Percentiles rank a stretch among this genome's conserved stretches.
Conservation (phyloP, 2,797 vertebrate species). For the Acanthurus lineatus region DNA sequence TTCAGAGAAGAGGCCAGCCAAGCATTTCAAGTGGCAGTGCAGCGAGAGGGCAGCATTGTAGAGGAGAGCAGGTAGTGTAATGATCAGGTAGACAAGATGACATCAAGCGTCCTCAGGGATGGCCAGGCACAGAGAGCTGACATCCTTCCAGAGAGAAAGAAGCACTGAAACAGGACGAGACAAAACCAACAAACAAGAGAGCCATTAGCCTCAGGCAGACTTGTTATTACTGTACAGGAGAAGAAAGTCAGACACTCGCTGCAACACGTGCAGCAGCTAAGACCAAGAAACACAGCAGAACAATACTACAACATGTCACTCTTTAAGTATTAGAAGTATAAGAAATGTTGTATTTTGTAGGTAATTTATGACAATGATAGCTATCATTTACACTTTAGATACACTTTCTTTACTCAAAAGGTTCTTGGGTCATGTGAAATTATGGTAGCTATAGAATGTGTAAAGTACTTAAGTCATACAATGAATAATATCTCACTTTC, state of each 20-base stretch:
- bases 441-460: slow-evolving; percentile 5
- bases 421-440: background rate
- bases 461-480: background rate
- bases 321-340: background rate
- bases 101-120: slow-evolving; percentile 81
- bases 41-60: slow-evolving; percentile 75
- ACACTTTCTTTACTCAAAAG: background rate
- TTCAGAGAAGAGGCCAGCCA: slow-evolving; percentile 80
- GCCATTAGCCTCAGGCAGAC: slow-evolving; percentile 60
- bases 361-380: background rate
- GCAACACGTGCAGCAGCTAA: slow-evolving; percentile 14
- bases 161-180: slow-evolving; percentile 71
- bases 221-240: slow-evolving; percentile 55
- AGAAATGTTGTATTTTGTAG: background rate
- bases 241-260: slow-evolving; percentile 31
- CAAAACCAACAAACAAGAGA: slow-evolving; percentile 78
- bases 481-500: background rate
- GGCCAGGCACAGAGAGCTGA: slow-evolving; percentile 65
- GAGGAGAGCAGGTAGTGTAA: slow-evolving; percentile 79
- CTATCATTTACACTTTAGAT: background rate
- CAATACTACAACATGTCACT: background rate
- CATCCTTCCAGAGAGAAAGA: slow-evolving; percentile 67
- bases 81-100: slow-evolving; percentile 82
- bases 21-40: slow-evolving; percentile 81
- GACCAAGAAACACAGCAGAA: slow-evolving; percentile 4